Base-by-base conservation (phyloP, 2,113 vertebrate genomes). In the Grus americana region DNA sequence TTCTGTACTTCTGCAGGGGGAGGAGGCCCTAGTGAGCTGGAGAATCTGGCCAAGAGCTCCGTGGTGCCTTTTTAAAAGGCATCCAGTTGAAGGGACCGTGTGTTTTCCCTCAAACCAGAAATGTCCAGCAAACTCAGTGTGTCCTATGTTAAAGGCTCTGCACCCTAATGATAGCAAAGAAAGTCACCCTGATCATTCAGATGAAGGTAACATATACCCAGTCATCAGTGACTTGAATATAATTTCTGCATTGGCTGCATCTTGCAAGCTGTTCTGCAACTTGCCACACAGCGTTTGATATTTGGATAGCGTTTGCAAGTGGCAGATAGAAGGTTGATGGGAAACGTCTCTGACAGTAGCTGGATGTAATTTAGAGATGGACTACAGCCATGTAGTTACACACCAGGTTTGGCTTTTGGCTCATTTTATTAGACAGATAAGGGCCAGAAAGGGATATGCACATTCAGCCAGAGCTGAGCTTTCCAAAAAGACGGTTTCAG, bases 301-400 rank as follows among this genome's bases (percentile, higher is more conserved):
- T 70, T 89, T 92, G 36, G 66, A 50, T 15, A 63, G 29, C 3
- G 2, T 46, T 84, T 75, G 36, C 54, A 89, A 84, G 74, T 79
- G 40, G 47, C 50, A 52, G 34, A 59, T 3, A 94, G 65, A 86
- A 91, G 66, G 49, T 92, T 89, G 90, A 75, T 58, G 54, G 49
- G 66, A 92, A 92, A 89, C 18, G 12, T 75, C 52, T 89, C 70
- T 92, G 83, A 72, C 40, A 75, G 78, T 87, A 92, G 70, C 73
- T 85, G 70, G 70, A 58, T 85, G 42, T 85, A 85, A 87, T 87
- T 87, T 85, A 87, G 74, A 75, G 70, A 93, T 76, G 70, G 83
- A 90, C 40, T 61, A 49, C n/a, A 93, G 86, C 91, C 91, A 87
- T 42, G 65, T 72, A 85, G 79, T 75, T 86, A 61, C 57, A 85